Evolutionary conservation across 2,888 invertebrate genomes (phyloP), one percentile per base, ranked within the genome.

Genomic region (Gonocerus acuteangulatus): DNA sequence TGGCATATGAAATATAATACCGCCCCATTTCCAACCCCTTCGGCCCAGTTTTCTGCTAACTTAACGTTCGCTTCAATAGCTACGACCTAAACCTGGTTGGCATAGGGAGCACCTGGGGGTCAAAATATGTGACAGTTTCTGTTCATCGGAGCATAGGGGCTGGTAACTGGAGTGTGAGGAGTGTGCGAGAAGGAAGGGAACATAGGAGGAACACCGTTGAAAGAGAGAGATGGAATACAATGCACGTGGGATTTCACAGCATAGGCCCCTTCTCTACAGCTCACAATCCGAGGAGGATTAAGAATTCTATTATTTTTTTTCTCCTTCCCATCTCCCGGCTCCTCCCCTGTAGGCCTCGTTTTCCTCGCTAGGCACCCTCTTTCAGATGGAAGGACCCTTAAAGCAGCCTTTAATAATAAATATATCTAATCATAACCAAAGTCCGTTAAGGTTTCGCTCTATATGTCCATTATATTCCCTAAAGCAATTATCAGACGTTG

Each of bases 301-400:
- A 59, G 59, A 59, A 62, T 62, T 51, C 62, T 58, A 39, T 61
- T 56, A 54, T 56, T 51, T 61, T 60, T 49, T 57, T 62, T 62
- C 58, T 34, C n/a, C 51, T 57, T 36, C 36, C 51, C 48, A 39
- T 57, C 56, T n/a, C n/a, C n/a, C 61, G 4, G 42, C 36, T 47
- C 32, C 64, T 60, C 56, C 51, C 51, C 49, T 56, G 42, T 47
- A 36, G 45, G 54, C 62, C 36, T 59, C 60, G 49, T 63, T 54
- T 61, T 36, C 62, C 57, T 13, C 39, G 49, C 36, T 36, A 57
- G 60, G 62, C 59, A 45, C 61, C 23, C 23, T 49, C 47, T 51
- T 63, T 61, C 63, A 58, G 19, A 48, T 56, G 32, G 39, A 27
- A 19, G 16, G 22, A 9, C 22, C 49, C 45, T 47, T n/a, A 39